These are phyloP conservation scores for Sialis fuliginosa DNA, from an alignment of 2,888 invertebrate species.

Conservation along the genomic window DNA sequence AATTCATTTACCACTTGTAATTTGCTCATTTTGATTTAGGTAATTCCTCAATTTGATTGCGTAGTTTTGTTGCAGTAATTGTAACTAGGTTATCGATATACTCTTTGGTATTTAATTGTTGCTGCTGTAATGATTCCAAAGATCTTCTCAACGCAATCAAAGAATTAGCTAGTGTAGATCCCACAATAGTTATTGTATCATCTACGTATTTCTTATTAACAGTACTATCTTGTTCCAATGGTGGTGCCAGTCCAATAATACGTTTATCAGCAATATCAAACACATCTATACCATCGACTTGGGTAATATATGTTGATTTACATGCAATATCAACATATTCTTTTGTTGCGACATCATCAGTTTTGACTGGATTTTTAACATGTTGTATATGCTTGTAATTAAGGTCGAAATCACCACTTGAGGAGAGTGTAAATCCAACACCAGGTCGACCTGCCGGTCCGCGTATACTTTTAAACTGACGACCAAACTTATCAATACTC, in stretches of 20 bases:
- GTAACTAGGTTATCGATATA: too few species aligned
- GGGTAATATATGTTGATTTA: background rate
- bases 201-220: background rate
- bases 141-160: too few species aligned
- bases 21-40: background rate
- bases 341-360: background rate
- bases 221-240: background rate
- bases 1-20: slow-evolving; percentile 13
- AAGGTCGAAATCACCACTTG: background rate
- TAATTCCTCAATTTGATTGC: background rate
- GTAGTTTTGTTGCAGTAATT: too few species aligned
- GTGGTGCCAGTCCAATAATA: background rate
- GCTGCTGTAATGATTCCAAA: too few species aligned
- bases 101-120: too few species aligned
- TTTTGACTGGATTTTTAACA: background rate
- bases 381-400: background rate
- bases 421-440: background rate
- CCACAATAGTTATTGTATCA: too few species aligned
- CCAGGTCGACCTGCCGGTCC: background rate
- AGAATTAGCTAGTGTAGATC: too few species aligned
- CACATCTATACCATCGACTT: too few species aligned
- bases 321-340: background rate
- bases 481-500: background rate
- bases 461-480: background rate
- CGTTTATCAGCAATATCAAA: background rate